phyloP scores from a whole-genome alignment of 1,140 invertebrate species.

The Eupeodes corollae region DNA sequence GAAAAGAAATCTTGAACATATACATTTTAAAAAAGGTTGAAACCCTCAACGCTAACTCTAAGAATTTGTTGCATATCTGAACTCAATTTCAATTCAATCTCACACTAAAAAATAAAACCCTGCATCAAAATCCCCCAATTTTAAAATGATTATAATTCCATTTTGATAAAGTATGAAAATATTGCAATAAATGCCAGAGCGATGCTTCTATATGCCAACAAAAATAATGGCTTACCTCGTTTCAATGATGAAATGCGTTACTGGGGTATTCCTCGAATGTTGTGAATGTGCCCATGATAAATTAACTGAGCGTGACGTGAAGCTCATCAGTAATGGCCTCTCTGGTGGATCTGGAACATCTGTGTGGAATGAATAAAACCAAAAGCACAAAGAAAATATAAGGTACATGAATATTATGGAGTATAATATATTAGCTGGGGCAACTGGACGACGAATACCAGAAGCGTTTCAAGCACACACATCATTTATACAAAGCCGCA shows the following conservation, averaged over 20 bases:
- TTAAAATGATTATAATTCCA: too few species aligned
- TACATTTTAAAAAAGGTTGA: too few species aligned
- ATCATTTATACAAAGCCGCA: too few species aligned
- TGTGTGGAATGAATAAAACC: constrained; percentile 34
- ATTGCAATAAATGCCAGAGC: neutral
- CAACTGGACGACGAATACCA: too few species aligned
- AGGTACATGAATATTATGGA: constrained; percentile 2
- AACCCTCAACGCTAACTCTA: too few species aligned
- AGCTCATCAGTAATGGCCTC: constrained; percentile 56
- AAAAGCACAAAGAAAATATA: constrained; percentile 11
- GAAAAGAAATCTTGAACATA: too few species aligned
- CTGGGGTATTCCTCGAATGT: constrained; percentile 55
- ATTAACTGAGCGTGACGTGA: constrained; percentile 61
- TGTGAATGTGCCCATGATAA: constrained; percentile 63
- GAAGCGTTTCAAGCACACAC: too few species aligned
- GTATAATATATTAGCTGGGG: neutral
- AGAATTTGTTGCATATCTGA: too few species aligned
- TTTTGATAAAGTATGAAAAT: neutral
- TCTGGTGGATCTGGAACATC: constrained; percentile 61
- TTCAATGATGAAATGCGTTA: constrained; percentile 62
- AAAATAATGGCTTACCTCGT: constrained; percentile 53
- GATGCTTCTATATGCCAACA: neutral
- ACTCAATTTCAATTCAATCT: too few species aligned
- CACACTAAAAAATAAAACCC: too few species aligned
- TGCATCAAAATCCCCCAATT: too few species aligned